Base-by-base conservation (phyloP, 2,888 invertebrate genomes). In the Mimumesa dahlbomi region DNA sequence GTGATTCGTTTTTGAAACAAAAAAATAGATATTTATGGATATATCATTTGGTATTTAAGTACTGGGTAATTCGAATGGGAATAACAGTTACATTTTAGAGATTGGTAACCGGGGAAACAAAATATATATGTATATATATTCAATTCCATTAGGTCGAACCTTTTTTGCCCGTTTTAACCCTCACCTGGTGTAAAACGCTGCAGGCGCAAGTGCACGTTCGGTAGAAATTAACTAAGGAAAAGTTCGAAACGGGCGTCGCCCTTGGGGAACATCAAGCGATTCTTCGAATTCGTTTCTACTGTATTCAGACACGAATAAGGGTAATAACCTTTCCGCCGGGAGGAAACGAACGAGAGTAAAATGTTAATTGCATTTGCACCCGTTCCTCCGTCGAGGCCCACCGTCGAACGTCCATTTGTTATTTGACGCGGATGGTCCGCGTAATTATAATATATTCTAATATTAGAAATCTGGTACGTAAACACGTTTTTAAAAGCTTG, bases 211-310 rank as follows among this genome's bases (percentile, higher is more conserved):
- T 22, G 36, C 31, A 16, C 48, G 50, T 31, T 45, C 57, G 25
- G 25, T 22, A 42, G 38, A 46, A 69, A 40, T 62, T 38, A 72
- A 25, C 29, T 29, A 56, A 62, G 62, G 48, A 73, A 57, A 76
- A 59, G 52, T 69, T 73, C n/a, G 50, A 13, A 22, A 52, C 13
- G 36, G 52, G 43, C 61, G 48, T 63, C 31, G 57, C 67, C 59
- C 40, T 46, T 38, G 34, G 69, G 57, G 54, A 50, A 58, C 48
- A 29, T 38, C 31, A 56, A 56, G 22, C 53, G 53, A 73, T 76
- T 73, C 77, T 73, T 59, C 42, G 73, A 76, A 76, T 73, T 59
- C 49, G 56, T 43, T 59, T n/a, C 38, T 21, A 13, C 31, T 57
- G 34, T 57, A 58, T 46, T 67, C 63, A 36, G 14, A 21, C 63